Evolutionary conservation across 2,113 vertebrate species (phyloP).

Genomic region (Misgurnus anguillicaudatus): DNA sequence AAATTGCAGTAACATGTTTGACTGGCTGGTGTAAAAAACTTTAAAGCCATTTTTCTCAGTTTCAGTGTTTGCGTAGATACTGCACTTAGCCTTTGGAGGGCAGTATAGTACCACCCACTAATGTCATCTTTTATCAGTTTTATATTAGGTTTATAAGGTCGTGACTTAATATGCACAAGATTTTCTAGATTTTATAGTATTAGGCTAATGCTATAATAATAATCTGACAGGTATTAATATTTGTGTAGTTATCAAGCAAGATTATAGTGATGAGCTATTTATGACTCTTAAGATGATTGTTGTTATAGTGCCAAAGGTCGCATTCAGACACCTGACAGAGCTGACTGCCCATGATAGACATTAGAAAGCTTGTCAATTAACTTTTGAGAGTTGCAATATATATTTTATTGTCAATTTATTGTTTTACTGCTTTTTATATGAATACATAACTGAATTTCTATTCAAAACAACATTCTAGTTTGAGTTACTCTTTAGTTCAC

Average conservation of each 20-base stretch:
- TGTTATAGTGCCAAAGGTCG: slow-evolving; percentile 17
- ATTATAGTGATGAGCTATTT: slow-evolving; percentile 6
- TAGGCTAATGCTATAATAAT: neutral
- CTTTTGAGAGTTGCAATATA: too few relatives aligned
- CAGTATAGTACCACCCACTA: too few relatives aligned
- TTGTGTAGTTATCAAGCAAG: neutral
- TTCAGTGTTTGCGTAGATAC: too few relatives aligned
- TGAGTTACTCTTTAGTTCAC: neutral
- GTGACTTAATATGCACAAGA: too few relatives aligned
- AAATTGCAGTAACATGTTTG: too few relatives aligned
- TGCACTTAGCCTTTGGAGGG: too few relatives aligned
- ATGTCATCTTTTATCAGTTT: neutral
- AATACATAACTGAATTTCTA: neutral
- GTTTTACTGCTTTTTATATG: too few relatives aligned
- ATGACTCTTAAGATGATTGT: slow-evolving; percentile 6
- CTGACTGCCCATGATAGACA: neutral
- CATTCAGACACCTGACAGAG: neutral
- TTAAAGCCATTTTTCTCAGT: too few relatives aligned
- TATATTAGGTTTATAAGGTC: neutral
- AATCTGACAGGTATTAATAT: neutral
- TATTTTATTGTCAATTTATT: too few relatives aligned
- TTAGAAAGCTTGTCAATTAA: neutral
- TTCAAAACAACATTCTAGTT: neutral
- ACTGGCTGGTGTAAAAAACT: too few relatives aligned
- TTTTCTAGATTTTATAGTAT: neutral